phyloP scores from a whole-genome alignment of 2,888 invertebrate genomes.

The Leptinotarsa haldemani region DNA sequence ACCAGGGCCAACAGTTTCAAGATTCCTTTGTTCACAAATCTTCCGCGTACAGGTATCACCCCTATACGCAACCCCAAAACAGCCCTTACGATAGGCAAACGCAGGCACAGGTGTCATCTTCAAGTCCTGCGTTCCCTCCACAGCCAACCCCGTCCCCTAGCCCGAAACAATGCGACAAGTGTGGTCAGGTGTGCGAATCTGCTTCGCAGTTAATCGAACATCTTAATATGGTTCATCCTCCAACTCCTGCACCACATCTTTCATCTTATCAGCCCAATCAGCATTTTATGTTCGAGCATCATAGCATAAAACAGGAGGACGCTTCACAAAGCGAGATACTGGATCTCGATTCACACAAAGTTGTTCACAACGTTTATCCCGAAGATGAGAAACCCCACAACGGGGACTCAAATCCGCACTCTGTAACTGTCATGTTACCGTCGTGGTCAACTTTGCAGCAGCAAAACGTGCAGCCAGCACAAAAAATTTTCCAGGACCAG shows the following conservation, averaged over 20 bases:
- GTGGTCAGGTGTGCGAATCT: conserved; percentile 83
- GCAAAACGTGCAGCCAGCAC: conserved; percentile 48
- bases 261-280: conserved; percentile 64
- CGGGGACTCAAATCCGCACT: conserved; percentile 63
- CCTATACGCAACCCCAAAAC: conserved; percentile 65
- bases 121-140: conserved; percentile 71
- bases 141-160: conserved; percentile 79
- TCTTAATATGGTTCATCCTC: conserved; percentile 75
- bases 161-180: conserved; percentile 85
- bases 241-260: conserved; percentile 61
- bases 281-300: conserved; percentile 63
- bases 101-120: conserved; percentile 60
- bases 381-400: conserved; percentile 65
- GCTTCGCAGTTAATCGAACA: conserved; percentile 81
- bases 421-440: conserved; percentile 70
- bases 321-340: conserved; percentile 85
- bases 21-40: conserved; percentile 61
- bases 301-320: conserved; percentile 73
- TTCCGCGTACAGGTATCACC: conserved; percentile 62
- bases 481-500: conserved; percentile 52
- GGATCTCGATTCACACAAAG: conserved; percentile 90
- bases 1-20: conserved; percentile 61
- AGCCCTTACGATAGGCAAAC: conserved; percentile 67
- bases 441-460: conserved; percentile 67
- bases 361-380: conserved; percentile 73